phyloP scores from a whole-genome alignment of 2,797 vertebrate species.

The Rhinoraja longicauda region DNA sequence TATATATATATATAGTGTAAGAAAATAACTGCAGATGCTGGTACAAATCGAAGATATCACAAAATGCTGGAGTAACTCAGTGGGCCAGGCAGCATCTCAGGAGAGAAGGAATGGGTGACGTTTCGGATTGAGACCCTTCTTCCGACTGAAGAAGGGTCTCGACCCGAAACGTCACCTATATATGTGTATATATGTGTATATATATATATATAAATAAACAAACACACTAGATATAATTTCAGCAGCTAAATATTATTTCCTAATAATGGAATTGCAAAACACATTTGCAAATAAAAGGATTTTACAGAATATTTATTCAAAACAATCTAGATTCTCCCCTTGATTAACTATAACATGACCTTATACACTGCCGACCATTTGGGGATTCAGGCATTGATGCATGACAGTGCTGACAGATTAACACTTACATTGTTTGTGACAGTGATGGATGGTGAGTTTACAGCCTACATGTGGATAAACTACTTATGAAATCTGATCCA shows the following conservation, averaged over 20 bases:
- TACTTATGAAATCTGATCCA: constrained; percentile 55
- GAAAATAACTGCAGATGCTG: too few species aligned
- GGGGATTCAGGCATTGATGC: neutral
- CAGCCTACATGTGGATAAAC: constrained; percentile 55
- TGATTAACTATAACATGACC: neutral
- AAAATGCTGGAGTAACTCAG: too few species aligned
- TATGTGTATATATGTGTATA: too few species aligned
- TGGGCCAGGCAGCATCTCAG: too few species aligned
- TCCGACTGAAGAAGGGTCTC: too few species aligned
- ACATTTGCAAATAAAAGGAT: neutral
- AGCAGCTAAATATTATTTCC: neutral
- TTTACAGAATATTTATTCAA: neutral
- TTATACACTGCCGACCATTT: neutral
- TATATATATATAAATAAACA: too few species aligned
- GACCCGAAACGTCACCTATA: too few species aligned
- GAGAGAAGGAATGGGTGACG: too few species aligned
- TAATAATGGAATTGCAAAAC: neutral
- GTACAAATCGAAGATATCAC: too few species aligned
- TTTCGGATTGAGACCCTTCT: too few species aligned
- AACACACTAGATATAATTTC: neutral
- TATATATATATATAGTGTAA: too few species aligned
- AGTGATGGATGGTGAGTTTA: constrained; percentile 47
- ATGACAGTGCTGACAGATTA: neutral
- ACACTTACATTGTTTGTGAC: constrained; percentile 27
- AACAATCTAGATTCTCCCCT: constrained; percentile 11